A percentile compares a stretch with the other conserved stretches of the same genome.
phyloP scores from a whole-genome alignment of 2,113 vertebrate genomes.

The Ptyas mucosa region DNA sequence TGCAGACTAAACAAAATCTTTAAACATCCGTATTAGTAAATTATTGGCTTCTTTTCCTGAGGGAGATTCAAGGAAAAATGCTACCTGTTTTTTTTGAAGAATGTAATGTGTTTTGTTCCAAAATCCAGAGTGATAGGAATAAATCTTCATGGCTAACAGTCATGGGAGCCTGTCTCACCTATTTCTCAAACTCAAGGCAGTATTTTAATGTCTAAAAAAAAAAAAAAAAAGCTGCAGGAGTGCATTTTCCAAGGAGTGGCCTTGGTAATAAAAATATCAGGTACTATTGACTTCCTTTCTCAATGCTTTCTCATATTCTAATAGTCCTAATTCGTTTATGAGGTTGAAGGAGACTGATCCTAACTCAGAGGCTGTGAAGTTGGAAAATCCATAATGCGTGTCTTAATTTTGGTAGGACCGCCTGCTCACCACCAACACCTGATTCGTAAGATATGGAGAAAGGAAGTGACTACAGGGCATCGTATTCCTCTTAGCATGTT shows the following conservation, averaged over 20 bases:
- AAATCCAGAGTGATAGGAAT: neutral
- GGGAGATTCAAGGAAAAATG: neutral
- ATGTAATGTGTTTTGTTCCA: neutral
- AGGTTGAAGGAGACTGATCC: neutral
- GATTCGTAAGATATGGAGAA: neutral
- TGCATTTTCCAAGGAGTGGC: neutral
- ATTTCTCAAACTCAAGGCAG: neutral
- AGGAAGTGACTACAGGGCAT: neutral
- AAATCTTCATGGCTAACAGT: neutral
- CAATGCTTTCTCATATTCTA: neutral
- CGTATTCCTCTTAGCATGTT: neutral
- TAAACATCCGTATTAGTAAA: neutral
- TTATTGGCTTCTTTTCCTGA: neutral
- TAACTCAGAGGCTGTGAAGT: neutral
- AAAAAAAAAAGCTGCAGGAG: neutral
- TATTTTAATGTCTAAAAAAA: neutral
- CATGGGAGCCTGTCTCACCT: neutral
- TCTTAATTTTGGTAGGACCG: neutral
- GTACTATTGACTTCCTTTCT: neutral
- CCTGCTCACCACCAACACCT: neutral
- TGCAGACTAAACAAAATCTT: neutral
- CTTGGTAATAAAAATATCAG: neutral
- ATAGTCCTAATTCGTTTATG: neutral
- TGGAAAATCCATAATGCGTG: neutral
- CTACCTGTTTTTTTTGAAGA: neutral